These are phyloP conservation scores for Xiphophorus maculatus DNA, from an alignment of 2,113 vertebrate genomes.

Conservation along the genomic window DNA sequence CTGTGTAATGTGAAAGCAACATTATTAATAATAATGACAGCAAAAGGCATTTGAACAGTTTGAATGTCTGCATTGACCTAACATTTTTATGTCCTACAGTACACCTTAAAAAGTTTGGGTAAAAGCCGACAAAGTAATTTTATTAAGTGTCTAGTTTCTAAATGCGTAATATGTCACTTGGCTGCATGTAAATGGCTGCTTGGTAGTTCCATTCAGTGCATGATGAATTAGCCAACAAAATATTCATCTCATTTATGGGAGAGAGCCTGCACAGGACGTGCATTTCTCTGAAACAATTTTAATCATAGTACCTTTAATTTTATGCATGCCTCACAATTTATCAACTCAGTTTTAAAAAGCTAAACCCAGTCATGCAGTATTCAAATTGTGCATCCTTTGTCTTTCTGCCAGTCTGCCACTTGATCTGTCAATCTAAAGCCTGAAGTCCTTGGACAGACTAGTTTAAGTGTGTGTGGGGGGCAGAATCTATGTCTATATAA, in stretches of 20 bases:
- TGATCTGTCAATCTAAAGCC: conserved; percentile 54
- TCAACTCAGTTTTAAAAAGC: conserved; percentile 51
- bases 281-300: conserved; percentile 42
- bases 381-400: conserved; percentile 60
- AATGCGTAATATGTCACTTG: conserved; percentile 56
- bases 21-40: not conserved
- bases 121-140: conserved; percentile 42
- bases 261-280: conserved; percentile 41
- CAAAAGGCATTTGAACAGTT: not conserved
- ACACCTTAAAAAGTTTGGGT: conserved; percentile 32
- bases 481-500: conserved; percentile 9
- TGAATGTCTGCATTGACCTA: not conserved
- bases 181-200: conserved; percentile 48
- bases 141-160: conserved; percentile 50
- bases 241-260: conserved; percentile 56
- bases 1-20: no score
- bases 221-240: conserved; percentile 71
- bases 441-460: conserved; percentile 56
- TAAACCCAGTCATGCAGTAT: conserved; percentile 53
- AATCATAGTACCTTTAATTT: conserved; percentile 64
- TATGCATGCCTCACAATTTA: conserved; percentile 57
- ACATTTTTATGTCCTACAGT: not conserved
- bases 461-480: conserved; percentile 22
- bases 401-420: conserved; percentile 44
- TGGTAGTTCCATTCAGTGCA: conserved; percentile 48